phyloP scores from a whole-genome alignment of 2,797 vertebrate genomes.

The Silurus lanzhouensis region DNA sequence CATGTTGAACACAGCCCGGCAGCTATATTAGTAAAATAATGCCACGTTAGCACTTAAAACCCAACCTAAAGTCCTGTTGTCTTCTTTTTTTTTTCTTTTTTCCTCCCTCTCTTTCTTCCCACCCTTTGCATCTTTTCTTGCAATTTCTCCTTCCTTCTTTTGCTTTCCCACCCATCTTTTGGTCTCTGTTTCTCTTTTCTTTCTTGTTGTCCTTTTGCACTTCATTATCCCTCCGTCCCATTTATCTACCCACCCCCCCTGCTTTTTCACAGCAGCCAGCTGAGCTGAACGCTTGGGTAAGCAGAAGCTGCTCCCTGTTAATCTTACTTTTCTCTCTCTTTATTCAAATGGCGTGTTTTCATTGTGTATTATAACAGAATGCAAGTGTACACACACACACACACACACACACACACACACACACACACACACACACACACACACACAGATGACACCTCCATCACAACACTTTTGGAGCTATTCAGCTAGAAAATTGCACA shows the following conservation, averaged over 20 bases:
- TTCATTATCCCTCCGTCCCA: slow-evolving; percentile 14
- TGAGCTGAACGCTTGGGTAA: slow-evolving; percentile 85
- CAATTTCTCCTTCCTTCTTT: not conserved
- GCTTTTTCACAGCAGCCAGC: slow-evolving; percentile 71
- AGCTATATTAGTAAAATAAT: slow-evolving; percentile 38
- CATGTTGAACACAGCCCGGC: slow-evolving; percentile 13
- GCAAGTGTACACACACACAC: slow-evolving; percentile 61
- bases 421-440: slow-evolving; percentile 26
- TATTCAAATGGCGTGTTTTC: slow-evolving; percentile 87
- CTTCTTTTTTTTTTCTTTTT: slow-evolving; percentile 14
- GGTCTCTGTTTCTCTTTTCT: slow-evolving; percentile 16
- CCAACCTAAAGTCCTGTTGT: slow-evolving; percentile 15
- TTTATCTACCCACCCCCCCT: slow-evolving; percentile 34
- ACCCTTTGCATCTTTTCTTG: not conserved
- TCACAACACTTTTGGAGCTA: slow-evolving; percentile 88
- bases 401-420: slow-evolving; percentile 26
- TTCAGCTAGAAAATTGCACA: slow-evolving; percentile 93
- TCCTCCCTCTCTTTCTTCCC: not conserved
- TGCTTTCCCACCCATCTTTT: not conserved
- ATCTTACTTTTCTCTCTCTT: slow-evolving; percentile 68
- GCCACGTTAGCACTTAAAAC: slow-evolving; percentile 42
- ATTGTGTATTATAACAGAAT: slow-evolving; percentile 78
- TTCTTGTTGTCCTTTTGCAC: slow-evolving; percentile 34
- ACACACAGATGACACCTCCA: slow-evolving; percentile 68
- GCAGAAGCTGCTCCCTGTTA: slow-evolving; percentile 66